Evolutionary conservation across 2,113 vertebrate genomes (phyloP).

Genomic region (Hippocampus guttulatus): DNA sequence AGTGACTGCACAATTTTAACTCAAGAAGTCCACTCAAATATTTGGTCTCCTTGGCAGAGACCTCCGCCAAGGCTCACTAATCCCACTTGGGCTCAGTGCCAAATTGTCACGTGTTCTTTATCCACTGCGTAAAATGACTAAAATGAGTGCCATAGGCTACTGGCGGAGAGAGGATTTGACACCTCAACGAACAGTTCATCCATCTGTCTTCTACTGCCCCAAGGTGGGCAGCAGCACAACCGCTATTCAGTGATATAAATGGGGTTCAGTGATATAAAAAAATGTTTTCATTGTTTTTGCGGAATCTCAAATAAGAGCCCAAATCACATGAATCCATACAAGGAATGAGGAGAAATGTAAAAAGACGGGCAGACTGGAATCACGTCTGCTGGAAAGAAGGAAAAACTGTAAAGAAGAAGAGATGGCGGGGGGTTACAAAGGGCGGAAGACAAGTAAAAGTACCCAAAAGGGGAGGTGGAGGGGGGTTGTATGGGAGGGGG

Average conservation of each 20-base stretch:
- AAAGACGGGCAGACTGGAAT: neutral
- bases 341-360: neutral
- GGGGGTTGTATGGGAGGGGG: slow-evolving; percentile 7
- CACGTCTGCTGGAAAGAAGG: slow-evolving; percentile 6
- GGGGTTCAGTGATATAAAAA: no score
- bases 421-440: slow-evolving; percentile 42
- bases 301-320: no score
- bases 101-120: neutral
- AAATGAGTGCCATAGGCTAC: no score
- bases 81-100: neutral
- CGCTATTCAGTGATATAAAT: no score
- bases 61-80: neutral
- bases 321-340: no score
- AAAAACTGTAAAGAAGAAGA: slow-evolving; percentile 4
- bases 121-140: no score
- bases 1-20: neutral
- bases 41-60: neutral
- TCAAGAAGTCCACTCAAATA: neutral
- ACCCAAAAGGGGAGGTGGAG: slow-evolving; percentile 18
- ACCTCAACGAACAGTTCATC: no score
- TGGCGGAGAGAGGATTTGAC: no score
- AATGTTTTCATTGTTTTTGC: no score
- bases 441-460: slow-evolving; percentile 63
- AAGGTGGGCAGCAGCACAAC: no score
- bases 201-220: no score